Base-by-base conservation (phyloP, 2,888 invertebrate species). In the Volucella inflata region DNA sequence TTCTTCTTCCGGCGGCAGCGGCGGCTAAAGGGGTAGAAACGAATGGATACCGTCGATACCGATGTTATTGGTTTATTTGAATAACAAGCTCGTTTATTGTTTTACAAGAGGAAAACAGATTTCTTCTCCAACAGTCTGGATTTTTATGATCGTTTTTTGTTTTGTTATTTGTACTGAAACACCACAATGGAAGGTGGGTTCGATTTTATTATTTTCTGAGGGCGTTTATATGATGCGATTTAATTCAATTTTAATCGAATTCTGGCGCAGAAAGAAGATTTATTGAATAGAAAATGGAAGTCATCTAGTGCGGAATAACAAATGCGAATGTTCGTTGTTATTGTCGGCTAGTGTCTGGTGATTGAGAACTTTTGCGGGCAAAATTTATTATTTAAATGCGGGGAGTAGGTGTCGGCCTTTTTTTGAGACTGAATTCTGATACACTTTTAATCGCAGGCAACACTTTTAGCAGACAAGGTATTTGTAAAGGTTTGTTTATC, bases 41-140 rank as follows among this genome's bases (percentile, higher is more conserved):
- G 57, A 77, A 87, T 62, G 83, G 77, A 85, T 85, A 80, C 77
- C 72, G 62, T 64, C 82, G 60, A 78, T 82, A 74, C 77, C 75
- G 38, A 48, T 48, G 77, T 90, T 88, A 88, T 89, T 91, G 90
- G 90, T 90, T 91, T 89, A 89, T 91, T 91, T 90, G 91, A 91
- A 90, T 90, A 91, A 91, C 92, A 91, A 89, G 89, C 89, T 89
- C 90, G 89, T 91, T 92, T 91, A 92, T 91, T 91, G 91, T 91
- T 91, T 90, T 89, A 90, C 90, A 88, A 89, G 87, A 82, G 74
- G 84, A 88, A 82, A 88, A 87, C 88, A 88, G 88, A 88, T 88
- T 89, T 88, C 75, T 87, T 87, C 59, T 75, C 12, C 40, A 16
- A 30, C 17, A 14, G 36, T 51, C 71, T 65, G 65, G 67, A 44